Percentiles rank a stretch among this genome's conserved stretches.
Conservation (phyloP, 2,888 invertebrate genomes). For the Rhamnusium bicolor region DNA sequence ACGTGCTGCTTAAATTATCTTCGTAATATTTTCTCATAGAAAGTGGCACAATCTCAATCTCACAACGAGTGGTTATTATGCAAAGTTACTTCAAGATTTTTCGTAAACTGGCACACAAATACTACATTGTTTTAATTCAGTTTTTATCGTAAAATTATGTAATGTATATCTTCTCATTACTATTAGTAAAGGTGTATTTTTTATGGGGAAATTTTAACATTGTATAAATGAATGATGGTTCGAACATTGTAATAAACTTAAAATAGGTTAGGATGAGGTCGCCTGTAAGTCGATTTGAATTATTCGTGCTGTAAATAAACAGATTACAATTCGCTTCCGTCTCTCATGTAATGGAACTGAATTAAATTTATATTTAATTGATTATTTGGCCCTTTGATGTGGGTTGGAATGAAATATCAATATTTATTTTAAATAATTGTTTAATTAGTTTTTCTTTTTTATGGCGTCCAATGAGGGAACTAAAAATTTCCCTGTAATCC, state of each 20-base stretch:
- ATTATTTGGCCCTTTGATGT: too few relatives aligned
- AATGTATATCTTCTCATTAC: neutral
- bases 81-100: neutral
- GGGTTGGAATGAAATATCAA: too few relatives aligned
- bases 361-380: neutral
- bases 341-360: neutral
- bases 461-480: too few relatives aligned
- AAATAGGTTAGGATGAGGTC: conserved; percentile 1
- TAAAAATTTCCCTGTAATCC: too few relatives aligned
- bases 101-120: neutral
- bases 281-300: conserved; percentile 3
- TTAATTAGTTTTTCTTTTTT: too few relatives aligned
- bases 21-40: neutral
- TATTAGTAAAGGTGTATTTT: neutral
- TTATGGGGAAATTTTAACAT: neutral
- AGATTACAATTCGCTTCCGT: neutral
- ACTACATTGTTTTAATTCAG: neutral
- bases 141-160: neutral
- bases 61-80: neutral
- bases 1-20: neutral
- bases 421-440: too few relatives aligned
- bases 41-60: neutral
- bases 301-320: neutral
- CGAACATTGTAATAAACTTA: neutral
- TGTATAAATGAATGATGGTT: neutral